Base-by-base conservation (phyloP, 2,113 vertebrate species). In the Nibea albiflora region DNA sequence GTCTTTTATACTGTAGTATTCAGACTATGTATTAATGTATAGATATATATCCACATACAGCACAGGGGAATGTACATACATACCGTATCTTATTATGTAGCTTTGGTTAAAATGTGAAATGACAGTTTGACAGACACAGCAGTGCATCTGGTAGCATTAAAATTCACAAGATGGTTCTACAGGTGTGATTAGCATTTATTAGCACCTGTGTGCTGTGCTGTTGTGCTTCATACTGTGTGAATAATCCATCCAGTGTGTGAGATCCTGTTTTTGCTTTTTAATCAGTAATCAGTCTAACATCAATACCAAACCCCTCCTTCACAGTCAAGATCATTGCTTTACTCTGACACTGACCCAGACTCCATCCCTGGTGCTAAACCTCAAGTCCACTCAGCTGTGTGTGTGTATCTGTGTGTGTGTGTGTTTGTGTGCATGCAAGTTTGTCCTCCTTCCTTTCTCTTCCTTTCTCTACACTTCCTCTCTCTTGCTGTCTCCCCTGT, bases 401-500 rank as follows among this genome's bases (percentile, higher is more conserved):
- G 15, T 72, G 57, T 73, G 20, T 60, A 11, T 74, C 7, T 71
- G 58, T 66, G 16, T 60, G 15, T 72, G 57, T 73, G 42, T 73
- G 44, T 78, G 63, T 81, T 11, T 83, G 74, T 80, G 62, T 75
- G 73, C 56, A 56, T 73, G 79, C n/a, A 15, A 61, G 81, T 15
- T 60, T 75, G 64, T 85, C 62, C 73, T 69, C 54, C 49, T 8
- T 49, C 65, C n/a, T 47, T 52, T 47, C 44, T 62, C 35, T 60
- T 19, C 52, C 76, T 76, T 22, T 79, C 65, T 72, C 70, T 70
- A 20, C 74, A 20, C 71, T 16, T 53, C 58, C 50, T 76, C 60
- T 83, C 66, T 74, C 61, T 49, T 68, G 3, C 79, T 61, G n/a
- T 85, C 70, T 85, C 70, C 72, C 71, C 79, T 81, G 63, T 83